Evolutionary conservation across 2,113 vertebrate species (phyloP).

Genomic region (Sorex araneus): DNA sequence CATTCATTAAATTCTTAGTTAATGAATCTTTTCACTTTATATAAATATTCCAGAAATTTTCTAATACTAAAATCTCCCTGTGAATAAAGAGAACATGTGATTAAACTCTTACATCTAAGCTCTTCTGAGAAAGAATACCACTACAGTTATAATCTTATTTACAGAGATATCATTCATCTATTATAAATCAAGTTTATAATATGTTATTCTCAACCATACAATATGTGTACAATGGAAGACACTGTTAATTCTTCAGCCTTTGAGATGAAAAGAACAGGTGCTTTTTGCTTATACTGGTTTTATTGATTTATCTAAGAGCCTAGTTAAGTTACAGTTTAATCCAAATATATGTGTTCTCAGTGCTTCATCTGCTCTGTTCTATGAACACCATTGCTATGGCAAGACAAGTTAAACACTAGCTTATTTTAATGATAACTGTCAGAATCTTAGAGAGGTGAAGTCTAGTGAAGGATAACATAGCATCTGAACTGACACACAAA

Average conservation of each 20-base stretch:
- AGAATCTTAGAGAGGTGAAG: neutral
- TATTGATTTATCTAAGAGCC: neutral
- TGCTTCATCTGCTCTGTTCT: neutral
- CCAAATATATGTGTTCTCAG: neutral
- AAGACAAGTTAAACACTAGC: neutral
- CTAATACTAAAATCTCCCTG: neutral
- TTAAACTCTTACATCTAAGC: neutral
- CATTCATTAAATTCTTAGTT: neutral
- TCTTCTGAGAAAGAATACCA: neutral
- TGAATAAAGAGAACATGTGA: neutral
- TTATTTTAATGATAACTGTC: neutral
- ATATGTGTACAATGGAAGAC: neutral
- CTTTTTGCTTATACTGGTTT: neutral
- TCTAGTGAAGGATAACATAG: neutral
- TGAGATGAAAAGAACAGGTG: neutral
- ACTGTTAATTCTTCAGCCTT: neutral
- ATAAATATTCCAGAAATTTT: neutral
- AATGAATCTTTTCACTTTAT: neutral
- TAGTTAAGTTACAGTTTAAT: no score
- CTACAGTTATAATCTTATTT: neutral
- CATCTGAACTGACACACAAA: neutral
- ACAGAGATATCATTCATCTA: neutral
- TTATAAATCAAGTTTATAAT: neutral
- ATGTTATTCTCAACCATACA: neutral
- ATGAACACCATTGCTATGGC: fast-evolving